Evolutionary conservation across 2,797 vertebrate genomes (phyloP).

Genomic region (Tenualosa thibaudeaui): DNA sequence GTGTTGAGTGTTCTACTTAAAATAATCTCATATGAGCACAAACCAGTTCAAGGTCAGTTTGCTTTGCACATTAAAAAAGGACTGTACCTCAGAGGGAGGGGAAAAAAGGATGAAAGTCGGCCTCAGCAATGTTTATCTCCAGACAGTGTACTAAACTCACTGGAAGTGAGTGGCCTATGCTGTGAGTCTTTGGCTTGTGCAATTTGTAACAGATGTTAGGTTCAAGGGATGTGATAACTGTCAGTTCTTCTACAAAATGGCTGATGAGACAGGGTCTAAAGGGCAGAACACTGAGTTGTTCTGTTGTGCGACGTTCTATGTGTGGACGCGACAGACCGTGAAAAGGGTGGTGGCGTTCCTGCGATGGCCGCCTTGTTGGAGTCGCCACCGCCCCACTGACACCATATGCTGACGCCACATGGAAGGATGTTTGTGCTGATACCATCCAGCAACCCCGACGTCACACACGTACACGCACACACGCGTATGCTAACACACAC

Average conservation of each 20-base stretch:
- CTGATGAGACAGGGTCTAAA: not conserved
- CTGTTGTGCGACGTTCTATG: not conserved
- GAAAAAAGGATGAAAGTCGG: too few relatives aligned
- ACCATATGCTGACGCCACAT: conserved; percentile 50
- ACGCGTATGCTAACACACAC: conserved; percentile 21
- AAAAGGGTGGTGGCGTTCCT: not conserved
- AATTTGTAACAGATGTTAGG: not conserved
- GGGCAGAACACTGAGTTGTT: not conserved
- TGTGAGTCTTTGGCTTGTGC: not conserved
- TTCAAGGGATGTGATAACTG: not conserved
- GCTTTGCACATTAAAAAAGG: not conserved
- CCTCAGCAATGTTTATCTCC: too few relatives aligned
- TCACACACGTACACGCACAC: not conserved
- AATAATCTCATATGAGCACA: not conserved
- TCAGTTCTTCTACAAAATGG: not conserved
- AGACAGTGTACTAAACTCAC: not conserved
- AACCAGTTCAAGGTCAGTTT: not conserved
- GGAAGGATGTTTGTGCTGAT: conserved; percentile 49
- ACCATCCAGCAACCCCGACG: conserved; percentile 25
- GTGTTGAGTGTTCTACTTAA: not conserved
- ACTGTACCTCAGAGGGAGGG: not conserved
- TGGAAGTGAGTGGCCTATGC: not conserved
- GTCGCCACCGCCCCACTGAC: not conserved
- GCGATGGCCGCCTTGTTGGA: not conserved
- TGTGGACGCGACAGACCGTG: not conserved